Evolutionary conservation across 2,113 vertebrate species (phyloP).

Genomic region (Ictalurus furcatus): DNA sequence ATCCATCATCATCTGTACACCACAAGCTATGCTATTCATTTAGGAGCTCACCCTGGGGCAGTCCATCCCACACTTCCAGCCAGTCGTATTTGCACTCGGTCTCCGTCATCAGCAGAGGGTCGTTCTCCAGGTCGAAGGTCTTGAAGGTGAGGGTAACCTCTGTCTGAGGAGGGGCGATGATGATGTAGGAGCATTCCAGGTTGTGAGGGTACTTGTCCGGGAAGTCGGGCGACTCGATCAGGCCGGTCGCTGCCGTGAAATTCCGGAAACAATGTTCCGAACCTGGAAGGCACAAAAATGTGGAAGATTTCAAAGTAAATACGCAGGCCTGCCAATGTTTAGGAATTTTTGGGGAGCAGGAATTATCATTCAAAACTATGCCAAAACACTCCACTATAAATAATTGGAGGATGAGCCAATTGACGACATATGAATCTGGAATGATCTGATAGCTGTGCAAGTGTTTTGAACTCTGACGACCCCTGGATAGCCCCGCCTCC

Average conservation of each 20-base stretch:
- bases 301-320: background rate
- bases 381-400: background rate
- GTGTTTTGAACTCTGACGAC: background rate
- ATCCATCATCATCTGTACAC: background rate
- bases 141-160: slow-evolving; percentile 92
- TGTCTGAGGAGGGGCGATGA: slow-evolving; percentile 89
- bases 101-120: slow-evolving; percentile 89
- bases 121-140: slow-evolving; percentile 94
- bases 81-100: slow-evolving; percentile 98
- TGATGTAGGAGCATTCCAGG: slow-evolving; percentile 94
- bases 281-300: slow-evolving; percentile 69
- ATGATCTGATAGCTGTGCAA: background rate
- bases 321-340: background rate
- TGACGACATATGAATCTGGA: background rate
- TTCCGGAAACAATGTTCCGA: slow-evolving; percentile 98
- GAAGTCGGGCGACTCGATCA: slow-evolving; percentile 94
- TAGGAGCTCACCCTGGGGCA: slow-evolving; percentile 85
- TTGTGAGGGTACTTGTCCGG: slow-evolving; percentile 98
- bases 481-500: background rate
- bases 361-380: background rate
- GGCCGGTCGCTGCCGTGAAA: slow-evolving; percentile 86
- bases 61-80: slow-evolving; percentile 97
- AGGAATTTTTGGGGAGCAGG: background rate
- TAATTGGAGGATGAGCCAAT: background rate
- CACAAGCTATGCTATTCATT: background rate